phyloP scores from a whole-genome alignment of 2,113 vertebrate species.

The Piliocolobus tephrosceles region DNA sequence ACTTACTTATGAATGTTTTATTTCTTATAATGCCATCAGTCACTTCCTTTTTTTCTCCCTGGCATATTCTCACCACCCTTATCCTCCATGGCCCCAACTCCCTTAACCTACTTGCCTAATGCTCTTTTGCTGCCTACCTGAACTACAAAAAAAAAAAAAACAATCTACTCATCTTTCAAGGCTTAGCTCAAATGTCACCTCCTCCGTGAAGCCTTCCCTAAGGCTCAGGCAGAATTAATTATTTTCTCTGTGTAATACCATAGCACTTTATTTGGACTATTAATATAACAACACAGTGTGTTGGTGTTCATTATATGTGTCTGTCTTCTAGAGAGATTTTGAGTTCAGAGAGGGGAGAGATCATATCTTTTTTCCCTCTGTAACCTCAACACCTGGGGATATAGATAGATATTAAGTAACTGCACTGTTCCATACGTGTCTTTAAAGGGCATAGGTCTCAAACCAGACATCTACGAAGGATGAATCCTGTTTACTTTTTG shows the following conservation, averaged over 20 bases:
- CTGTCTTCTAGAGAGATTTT: slow-evolving; percentile 23
- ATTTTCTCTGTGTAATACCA: slow-evolving; percentile 20
- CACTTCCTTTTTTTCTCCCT: slow-evolving; percentile 5
- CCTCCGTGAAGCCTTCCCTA: slow-evolving; percentile 59
- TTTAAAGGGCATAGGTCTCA: not conserved
- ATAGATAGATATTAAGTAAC: not conserved
- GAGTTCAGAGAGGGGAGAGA: not conserved
- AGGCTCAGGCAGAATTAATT: slow-evolving; percentile 41
- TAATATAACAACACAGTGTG: slow-evolving; percentile 24
- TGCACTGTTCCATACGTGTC: not conserved
- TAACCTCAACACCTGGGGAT: not conserved
- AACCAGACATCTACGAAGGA: not conserved
- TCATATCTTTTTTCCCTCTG: not conserved
- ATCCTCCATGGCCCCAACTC: not conserved
- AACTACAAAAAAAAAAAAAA: slow-evolving; percentile 16
- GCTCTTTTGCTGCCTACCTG: slow-evolving; percentile 31
- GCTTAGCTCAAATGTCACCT: slow-evolving; percentile 55
- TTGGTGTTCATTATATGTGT: not conserved
- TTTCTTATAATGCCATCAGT: not conserved
- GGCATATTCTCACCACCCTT: not conserved
- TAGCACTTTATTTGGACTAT: slow-evolving; percentile 23
- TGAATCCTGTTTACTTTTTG: not conserved
- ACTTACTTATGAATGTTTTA: not conserved
- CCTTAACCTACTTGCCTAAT: not conserved
- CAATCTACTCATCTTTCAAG: slow-evolving; percentile 40